phyloP scores from a whole-genome alignment of 2,113 vertebrate species.

The Falcunculus frontatus region DNA sequence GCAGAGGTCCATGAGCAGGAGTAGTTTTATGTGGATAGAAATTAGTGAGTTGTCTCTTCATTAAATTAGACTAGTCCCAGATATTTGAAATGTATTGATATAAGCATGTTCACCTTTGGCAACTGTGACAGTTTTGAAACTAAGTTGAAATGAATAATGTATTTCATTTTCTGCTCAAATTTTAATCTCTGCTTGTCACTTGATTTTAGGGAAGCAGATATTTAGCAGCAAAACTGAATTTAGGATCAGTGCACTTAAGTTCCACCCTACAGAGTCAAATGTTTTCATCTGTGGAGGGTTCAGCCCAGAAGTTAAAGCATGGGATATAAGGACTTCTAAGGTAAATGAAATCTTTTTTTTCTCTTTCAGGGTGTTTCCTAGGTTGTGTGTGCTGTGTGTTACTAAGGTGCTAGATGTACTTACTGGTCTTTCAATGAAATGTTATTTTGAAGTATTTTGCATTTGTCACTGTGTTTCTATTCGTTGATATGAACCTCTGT shows the following conservation, averaged over 20 bases:
- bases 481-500: background rate
- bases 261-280: constrained; percentile 80
- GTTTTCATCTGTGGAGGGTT: constrained; percentile 90
- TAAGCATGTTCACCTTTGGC: background rate
- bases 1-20: background rate
- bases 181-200: background rate
- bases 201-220: constrained; percentile 78
- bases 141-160: background rate
- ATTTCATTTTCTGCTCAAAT: background rate
- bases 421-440: background rate
- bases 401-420: background rate
- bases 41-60: background rate
- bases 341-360: constrained; percentile 59
- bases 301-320: constrained; percentile 88
- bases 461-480: background rate
- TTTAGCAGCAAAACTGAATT: constrained; percentile 81
- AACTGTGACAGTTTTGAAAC: background rate
- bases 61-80: background rate
- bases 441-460: background rate
- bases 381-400: background rate
- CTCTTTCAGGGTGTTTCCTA: background rate
- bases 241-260: constrained; percentile 80
- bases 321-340: constrained; percentile 88
- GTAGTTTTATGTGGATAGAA: background rate
- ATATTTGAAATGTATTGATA: background rate